Evolutionary conservation across 1,140 invertebrate genomes (phyloP).

Genomic region (Calycopis cecrops): DNA sequence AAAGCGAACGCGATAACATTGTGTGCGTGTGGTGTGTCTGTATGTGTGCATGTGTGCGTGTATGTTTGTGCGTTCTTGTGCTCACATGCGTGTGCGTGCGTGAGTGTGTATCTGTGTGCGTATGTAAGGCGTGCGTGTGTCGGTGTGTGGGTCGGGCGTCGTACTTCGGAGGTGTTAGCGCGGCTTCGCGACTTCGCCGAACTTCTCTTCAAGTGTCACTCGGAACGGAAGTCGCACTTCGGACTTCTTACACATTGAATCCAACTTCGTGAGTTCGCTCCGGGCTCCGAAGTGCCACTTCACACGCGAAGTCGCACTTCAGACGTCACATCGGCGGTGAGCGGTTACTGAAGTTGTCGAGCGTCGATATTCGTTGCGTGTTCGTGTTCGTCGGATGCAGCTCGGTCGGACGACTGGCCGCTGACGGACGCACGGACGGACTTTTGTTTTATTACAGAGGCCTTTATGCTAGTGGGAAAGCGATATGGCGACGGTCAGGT

Average conservation of each 20-base stretch:
- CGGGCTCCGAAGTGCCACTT: neutral
- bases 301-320: neutral
- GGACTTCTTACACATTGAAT: neutral
- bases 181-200: conserved; percentile 7
- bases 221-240: neutral
- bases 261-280: neutral
- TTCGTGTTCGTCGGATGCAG: neutral
- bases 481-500: neutral
- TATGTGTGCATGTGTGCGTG: conserved; percentile 23
- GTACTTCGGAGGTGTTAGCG: conserved; percentile 12
- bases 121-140: conserved; percentile 27
- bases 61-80: conserved; percentile 24
- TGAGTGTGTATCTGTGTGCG: conserved; percentile 23
- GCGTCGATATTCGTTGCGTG: neutral
- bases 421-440: conserved; percentile 23
- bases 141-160: conserved; percentile 19
- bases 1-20: conserved; percentile 57
- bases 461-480: conserved; percentile 32
- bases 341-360: conserved; percentile 1
- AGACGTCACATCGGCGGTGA: neutral
- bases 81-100: conserved; percentile 31
- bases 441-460: conserved; percentile 39
- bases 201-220: neutral
- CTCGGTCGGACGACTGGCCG: conserved; percentile 6
- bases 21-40: conserved; percentile 27